These are phyloP conservation scores for Zaprionus lineosus DNA, from an alignment of 2,888 invertebrate species.

Conservation along the genomic window DNA sequence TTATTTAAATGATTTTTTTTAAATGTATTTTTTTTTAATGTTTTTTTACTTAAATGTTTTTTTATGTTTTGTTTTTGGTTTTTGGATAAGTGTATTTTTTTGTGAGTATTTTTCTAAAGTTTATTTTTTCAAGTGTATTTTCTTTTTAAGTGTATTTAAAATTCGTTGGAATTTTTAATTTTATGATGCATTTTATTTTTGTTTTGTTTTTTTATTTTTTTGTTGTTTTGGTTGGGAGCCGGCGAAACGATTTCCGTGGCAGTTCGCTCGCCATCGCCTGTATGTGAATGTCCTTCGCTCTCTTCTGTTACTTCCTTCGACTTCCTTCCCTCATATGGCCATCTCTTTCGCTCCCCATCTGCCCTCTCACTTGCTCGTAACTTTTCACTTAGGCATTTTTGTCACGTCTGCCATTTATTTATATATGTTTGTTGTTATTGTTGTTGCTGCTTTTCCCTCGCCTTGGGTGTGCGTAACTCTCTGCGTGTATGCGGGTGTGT, in stretches of 20 bases:
- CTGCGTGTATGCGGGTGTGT: neutral
- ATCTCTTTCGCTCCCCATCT: neutral
- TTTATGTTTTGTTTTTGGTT: too few relatives aligned
- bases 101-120: too few relatives aligned
- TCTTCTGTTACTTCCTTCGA: neutral
- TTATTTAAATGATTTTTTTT: too few relatives aligned
- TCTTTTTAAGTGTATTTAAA: too few relatives aligned
- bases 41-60: too few relatives aligned
- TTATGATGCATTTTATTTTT: too few relatives aligned
- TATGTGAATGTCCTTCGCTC: neutral
- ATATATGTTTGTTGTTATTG: conserved; percentile 27
- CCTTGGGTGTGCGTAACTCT: conserved; percentile 16
- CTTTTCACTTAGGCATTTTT: conserved; percentile 77
- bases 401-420: conserved; percentile 74
- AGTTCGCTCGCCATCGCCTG: conserved; percentile 2
- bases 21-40: too few relatives aligned
- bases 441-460: conserved; percentile 14
- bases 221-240: conserved; percentile 10
- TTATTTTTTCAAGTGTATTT: too few relatives aligned
- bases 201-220: conserved; percentile 1
- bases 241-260: conserved; percentile 66
- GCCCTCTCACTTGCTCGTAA: conserved; percentile 52
- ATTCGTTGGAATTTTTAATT: too few relatives aligned
- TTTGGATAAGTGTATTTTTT: too few relatives aligned
- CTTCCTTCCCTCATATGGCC: too few relatives aligned